Base-by-base conservation (phyloP, 2,888 invertebrate species). In the Zonitis immaculata region DNA sequence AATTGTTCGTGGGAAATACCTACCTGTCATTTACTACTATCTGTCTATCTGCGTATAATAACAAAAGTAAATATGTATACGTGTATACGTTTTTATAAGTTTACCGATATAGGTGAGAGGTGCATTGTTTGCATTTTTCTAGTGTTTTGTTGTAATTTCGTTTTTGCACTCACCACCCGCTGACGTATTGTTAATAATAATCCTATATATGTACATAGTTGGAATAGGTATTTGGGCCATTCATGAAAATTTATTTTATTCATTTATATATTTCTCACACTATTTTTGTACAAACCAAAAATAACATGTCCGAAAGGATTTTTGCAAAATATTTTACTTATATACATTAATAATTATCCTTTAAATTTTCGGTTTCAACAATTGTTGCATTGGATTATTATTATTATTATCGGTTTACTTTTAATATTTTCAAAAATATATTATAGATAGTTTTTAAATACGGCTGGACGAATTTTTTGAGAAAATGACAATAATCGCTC, bases 111-210 rank as follows among this genome's bases (percentile, higher is more conserved):
- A 50, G 54, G 49, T 47, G 48, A 51, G 50, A 51, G 54, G 47
- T 51, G 54, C 54, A 55, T 55, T 55, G 54, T 55, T 55, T 44
- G 51, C 51, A 44, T 55, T 51, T 51, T 55, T 55, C 44, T 50
- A 55, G 51, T 55, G 51, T 51, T 55, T 35, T 55, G 51, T 55
- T 51, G 48, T 55, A 55, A 55, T n/a, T 51, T 55, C 48, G 39
- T 47, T 35, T 54, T 51, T 47, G 44, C n/a, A n/a, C n/a, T n/a
- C 51, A 47, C 42, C 25, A 35, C 54, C 54, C 45, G 54, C 54
- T 51, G 54, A 35, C 30, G 39, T 44, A 47, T 54, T 55, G 54
- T 55, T 45, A 39, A 39, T 20, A n/a, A 39, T 55, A 51, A 55
- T 51, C 51, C 51, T 42, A n/a, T 35, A n/a, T n/a, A n/a, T n/a